A percentile compares a stretch with the other conserved stretches of the same genome.
phyloP scores from a whole-genome alignment of 2,888 invertebrate species.

The Calliscelio sp. region DNA sequence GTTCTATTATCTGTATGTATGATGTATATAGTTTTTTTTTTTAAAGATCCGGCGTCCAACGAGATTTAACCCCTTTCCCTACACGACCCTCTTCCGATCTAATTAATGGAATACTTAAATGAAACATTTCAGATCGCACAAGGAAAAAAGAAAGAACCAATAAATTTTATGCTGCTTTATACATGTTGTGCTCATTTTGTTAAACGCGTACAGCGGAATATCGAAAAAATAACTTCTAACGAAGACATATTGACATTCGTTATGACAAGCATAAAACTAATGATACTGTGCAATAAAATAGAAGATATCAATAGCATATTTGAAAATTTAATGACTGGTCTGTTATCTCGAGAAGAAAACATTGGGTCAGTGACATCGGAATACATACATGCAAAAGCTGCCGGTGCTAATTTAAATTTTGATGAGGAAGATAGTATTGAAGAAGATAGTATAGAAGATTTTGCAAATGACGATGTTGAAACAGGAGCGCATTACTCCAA shows the following conservation, averaged over 20 bases:
- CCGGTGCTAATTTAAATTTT: background rate
- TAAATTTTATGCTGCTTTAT: slow-evolving; percentile 2
- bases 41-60: no score
- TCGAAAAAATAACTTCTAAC: background rate
- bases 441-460: no score
- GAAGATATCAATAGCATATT: slow-evolving; percentile 6
- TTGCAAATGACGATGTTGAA: background rate
- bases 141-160: background rate
- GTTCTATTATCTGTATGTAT: no score
- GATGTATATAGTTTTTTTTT: no score
- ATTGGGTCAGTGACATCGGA: slow-evolving; percentile 7
- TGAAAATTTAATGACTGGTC: slow-evolving; percentile 4
- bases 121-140: background rate
- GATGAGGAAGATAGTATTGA: background rate
- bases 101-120: slow-evolving; percentile 13
- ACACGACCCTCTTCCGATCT: no score
- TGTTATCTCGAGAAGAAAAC: background rate
- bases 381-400: background rate
- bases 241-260: background rate
- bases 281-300: background rate
- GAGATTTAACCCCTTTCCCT: no score
- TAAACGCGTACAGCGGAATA: background rate
- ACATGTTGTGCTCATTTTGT: slow-evolving; percentile 4
- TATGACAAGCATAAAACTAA: slow-evolving; percentile 20
- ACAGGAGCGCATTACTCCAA: background rate